A percentile compares a stretch with the other conserved stretches of the same genome.
Conservation (phyloP, 2,113 vertebrate genomes). For the Albula goreensis region DNA sequence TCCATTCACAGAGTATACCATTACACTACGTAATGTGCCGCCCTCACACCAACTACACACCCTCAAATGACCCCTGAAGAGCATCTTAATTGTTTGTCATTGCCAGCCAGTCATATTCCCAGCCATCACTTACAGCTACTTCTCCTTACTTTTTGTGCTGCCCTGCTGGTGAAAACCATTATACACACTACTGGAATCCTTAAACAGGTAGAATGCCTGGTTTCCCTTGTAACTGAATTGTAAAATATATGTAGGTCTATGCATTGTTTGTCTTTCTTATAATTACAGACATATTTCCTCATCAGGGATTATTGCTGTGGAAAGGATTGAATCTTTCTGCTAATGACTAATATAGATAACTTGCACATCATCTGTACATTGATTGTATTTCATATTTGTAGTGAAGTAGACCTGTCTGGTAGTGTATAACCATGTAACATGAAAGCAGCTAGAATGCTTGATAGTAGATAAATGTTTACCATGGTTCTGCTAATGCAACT, state of each 20-base stretch:
- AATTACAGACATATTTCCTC: not conserved
- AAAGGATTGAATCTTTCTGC: not conserved
- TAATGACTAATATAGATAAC: not conserved
- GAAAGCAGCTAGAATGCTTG: not conserved
- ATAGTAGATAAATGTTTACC: not conserved
- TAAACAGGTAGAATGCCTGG: not conserved
- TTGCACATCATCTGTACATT: not conserved
- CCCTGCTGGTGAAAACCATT: not conserved
- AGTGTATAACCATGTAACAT: constrained; percentile 7
- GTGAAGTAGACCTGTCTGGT: not conserved
- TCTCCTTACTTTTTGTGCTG: constrained; percentile 28
- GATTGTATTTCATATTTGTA: not conserved
- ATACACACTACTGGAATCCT: not conserved
- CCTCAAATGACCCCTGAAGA: not conserved
- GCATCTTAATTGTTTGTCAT: not conserved
- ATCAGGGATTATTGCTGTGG: not conserved
- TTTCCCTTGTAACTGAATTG: not conserved
- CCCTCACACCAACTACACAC: not conserved
- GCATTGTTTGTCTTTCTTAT: not conserved
- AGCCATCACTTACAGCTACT: not conserved
- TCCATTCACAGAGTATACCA: too few species aligned
- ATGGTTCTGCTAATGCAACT: constrained; percentile 26
- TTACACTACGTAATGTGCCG: too few species aligned
- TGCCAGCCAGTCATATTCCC: not conserved
- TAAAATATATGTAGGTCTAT: not conserved